These are phyloP conservation scores for Ctenosaura bakeri DNA, from an alignment of 2,797 vertebrate species.

Conservation along the genomic window DNA sequence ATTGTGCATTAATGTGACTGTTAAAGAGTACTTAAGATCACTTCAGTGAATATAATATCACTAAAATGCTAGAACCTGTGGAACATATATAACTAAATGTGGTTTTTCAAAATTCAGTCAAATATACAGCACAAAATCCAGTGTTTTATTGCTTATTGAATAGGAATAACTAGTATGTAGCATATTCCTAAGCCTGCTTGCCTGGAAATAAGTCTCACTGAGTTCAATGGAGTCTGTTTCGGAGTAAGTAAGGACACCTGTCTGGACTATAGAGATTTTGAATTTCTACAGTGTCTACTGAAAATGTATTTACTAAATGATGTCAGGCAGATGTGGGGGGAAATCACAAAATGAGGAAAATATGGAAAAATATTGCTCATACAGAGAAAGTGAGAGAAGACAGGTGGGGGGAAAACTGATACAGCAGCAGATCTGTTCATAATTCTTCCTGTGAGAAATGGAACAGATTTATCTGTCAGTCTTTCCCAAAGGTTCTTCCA, in stretches of 20 bases:
- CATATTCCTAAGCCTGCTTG: not conserved
- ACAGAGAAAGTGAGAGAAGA: not conserved
- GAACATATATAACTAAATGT: not conserved
- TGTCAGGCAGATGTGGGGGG: not conserved
- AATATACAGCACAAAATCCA: not conserved
- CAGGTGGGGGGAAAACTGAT: not conserved
- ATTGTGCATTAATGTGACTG: not conserved
- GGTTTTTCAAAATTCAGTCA: not conserved
- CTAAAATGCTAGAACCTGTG: not conserved
- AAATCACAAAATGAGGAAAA: not conserved
- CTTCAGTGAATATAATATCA: not conserved
- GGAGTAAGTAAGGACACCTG: not conserved
- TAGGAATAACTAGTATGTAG: not conserved
- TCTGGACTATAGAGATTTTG: not conserved
- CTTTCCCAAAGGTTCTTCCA: constrained; percentile 25
- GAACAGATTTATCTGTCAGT: constrained; percentile 29
- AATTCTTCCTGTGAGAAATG: constrained; percentile 16
- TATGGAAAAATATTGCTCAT: not conserved
- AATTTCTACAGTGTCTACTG: not conserved
- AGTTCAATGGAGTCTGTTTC: not conserved
- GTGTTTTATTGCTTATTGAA: not conserved
- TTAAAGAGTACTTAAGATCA: too few relatives aligned
- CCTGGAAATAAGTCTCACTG: not conserved
- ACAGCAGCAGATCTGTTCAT: constrained; percentile 16
- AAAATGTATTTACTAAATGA: not conserved